A percentile compares a stretch with the other conserved stretches of the same genome.
These are phyloP conservation scores for Sakesphorus luctuosus DNA, from an alignment of 2,113 vertebrate species.

Conservation along the genomic window DNA sequence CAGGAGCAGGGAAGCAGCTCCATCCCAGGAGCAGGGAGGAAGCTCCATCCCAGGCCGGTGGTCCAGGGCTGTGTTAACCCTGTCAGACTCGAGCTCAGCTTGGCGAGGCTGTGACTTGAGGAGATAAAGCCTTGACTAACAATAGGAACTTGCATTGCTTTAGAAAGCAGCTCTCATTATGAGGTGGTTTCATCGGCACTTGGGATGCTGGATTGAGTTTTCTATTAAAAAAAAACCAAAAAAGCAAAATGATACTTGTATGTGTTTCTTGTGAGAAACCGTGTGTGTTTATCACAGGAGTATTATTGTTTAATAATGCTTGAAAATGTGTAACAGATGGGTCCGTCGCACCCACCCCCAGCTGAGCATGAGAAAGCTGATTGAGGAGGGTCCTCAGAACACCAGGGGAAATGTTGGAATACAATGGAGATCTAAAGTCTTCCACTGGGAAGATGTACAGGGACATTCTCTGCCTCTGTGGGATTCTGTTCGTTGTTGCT, in stretches of 20 bases:
- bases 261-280: not conserved
- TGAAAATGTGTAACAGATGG: not conserved
- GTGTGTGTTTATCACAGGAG: not conserved
- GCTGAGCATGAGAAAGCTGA: not conserved
- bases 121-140: not conserved
- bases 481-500: not conserved
- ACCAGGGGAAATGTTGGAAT: not conserved
- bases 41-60: rapidly evolving
- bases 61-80: not conserved
- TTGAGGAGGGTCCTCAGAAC: not conserved
- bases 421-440: not conserved
- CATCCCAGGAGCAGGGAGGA: not conserved
- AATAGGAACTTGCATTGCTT: rapidly evolving
- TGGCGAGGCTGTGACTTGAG: not conserved
- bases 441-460: rapidly evolving
- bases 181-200: rapidly evolving
- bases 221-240: not conserved
- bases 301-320: not conserved
- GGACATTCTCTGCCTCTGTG: not conserved
- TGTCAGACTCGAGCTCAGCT: not conserved
- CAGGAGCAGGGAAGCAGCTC: not conserved
- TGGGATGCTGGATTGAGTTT: not conserved
- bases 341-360: not conserved
- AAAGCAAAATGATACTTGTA: not conserved
- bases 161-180: not conserved